Base-by-base conservation (phyloP, 2,888 invertebrate genomes). In the Diachrysia chrysitis region DNA sequence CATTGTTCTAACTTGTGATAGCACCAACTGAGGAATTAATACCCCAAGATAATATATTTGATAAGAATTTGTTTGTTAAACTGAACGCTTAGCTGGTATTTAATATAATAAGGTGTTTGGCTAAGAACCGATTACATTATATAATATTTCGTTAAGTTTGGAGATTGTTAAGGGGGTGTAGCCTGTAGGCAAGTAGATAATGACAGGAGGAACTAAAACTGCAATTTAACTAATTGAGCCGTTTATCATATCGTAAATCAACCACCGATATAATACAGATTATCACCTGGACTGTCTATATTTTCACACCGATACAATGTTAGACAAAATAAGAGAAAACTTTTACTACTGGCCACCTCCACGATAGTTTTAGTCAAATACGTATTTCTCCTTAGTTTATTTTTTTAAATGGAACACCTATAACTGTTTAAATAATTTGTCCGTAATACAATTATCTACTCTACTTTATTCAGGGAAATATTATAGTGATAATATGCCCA, bases 1-100 rank as follows among this genome's bases (percentile, higher is more conserved):
- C 58, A 29, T 65, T 63, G 21, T 58, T 65, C 46, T 58, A 46
- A 53, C 54, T 62, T 59, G 42, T 65, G 73, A 79, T 79, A 69
- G 66, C 63, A 67, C 25, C 23, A 63, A 48, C 58, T 63, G 55
- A 68, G 64, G 74, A 81, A 81, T 74, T 79, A 79, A 79, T 81
- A 69, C 74, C 63, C 46, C 29, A 65, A 78, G 84, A 84, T 85
- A 84, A 58, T 69, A 66, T 59, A 59, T 57, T 5, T 19, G 85
- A 86, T 86, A 85, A 85, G 69, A 77, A 64, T 73, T 64, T 65
- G 73, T 68, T 63, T 46, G 17, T 23, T 53, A 19, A 19, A 59
- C 29, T 19, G 32, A 21, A 21, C 32, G 21, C 51, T 60, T 51
- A 21, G 51, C 32, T 32, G 6, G 17, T 48, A 16, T 48, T 59